Evolutionary conservation across 2,888 invertebrate species (phyloP), one percentile per base, ranked within the genome.

Genomic region (Campoletis raptor): DNA sequence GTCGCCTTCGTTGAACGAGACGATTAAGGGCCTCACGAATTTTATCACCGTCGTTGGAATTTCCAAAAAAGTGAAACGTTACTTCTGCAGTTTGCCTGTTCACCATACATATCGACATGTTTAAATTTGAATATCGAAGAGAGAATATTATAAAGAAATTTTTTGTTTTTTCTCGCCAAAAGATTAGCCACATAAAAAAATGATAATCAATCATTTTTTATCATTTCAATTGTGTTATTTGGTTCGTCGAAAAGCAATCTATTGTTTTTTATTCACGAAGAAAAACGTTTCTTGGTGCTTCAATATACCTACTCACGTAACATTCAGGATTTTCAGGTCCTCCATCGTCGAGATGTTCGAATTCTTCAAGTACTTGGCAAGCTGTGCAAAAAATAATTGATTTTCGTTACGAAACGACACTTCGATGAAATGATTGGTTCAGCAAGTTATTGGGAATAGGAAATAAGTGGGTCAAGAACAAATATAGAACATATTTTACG

Each of bases 301-400:
- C 72, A 79, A 87, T 89, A 82, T 89, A 88, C 87, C 86, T 92
- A 95, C 96, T 96, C 95, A 97, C 97, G 96, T 96, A 91, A 97
- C 95, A 92, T 96, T 96, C 90, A 97, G 95, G 90, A 97, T 95
- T 95, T 96, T 96, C 90, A 96, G 95, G 90, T 97, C 96, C 86
- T 95, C 95, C 92, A 94, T 92, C 92, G 96, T 96, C 21, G 96
- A 96, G 79, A 97, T 96, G 93, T 97, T 97, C 81, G 96, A 96
- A 88, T 95, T 95, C 92, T 95, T 96, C 89, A 97, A 94, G 90
- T 96, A 96, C 89, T 95, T 96, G 67, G 96, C 95, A 89, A 97
- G 95, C 97, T 97, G 95, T 87, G 61, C 74, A 87, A 24, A 81
- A 30, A 78, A 83, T 80, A n/a, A 84, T 83, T 81, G 64, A 64